Conservation (phyloP, 2,888 invertebrate species). For the Scaptomyza parva region DNA sequence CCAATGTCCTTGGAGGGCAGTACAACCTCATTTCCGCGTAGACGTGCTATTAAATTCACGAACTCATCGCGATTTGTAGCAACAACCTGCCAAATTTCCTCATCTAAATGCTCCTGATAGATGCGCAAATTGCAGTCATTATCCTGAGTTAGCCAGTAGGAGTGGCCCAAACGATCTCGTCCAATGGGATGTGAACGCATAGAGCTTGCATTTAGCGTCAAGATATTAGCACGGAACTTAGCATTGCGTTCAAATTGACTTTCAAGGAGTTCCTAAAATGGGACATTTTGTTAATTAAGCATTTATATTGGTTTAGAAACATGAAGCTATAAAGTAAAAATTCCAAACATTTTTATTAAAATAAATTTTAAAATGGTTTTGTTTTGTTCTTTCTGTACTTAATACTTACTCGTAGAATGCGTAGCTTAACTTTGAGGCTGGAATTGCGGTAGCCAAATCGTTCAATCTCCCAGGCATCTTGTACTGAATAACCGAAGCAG, state of each 20-base stretch:
- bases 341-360: neutral
- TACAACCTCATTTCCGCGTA: constrained; percentile 90
- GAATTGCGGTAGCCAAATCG: constrained; percentile 97
- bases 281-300: neutral
- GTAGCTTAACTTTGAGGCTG: constrained; percentile 93
- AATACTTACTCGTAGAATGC: constrained; percentile 92
- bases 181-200: constrained; percentile 96
- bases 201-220: constrained; percentile 91
- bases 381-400: neutral
- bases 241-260: constrained; percentile 97
- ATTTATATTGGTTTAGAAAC: neutral
- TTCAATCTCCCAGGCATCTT: constrained; percentile 98
- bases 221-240: constrained; percentile 95
- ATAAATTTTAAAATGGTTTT: neutral
- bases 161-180: constrained; percentile 94
- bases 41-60: constrained; percentile 90
- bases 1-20: constrained; percentile 86
- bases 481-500: constrained; percentile 92
- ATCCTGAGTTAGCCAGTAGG: constrained; percentile 97
- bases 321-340: neutral
- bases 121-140: constrained; percentile 94
- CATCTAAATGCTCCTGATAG: constrained; percentile 97
- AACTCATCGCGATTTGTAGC: constrained; percentile 94
- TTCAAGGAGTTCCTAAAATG: constrained; percentile 92
- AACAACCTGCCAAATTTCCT: constrained; percentile 97